A percentile compares a stretch with the other conserved stretches of the same genome.
phyloP scores from a whole-genome alignment of 2,888 invertebrate genomes.

The Lomographa bimaculata region DNA sequence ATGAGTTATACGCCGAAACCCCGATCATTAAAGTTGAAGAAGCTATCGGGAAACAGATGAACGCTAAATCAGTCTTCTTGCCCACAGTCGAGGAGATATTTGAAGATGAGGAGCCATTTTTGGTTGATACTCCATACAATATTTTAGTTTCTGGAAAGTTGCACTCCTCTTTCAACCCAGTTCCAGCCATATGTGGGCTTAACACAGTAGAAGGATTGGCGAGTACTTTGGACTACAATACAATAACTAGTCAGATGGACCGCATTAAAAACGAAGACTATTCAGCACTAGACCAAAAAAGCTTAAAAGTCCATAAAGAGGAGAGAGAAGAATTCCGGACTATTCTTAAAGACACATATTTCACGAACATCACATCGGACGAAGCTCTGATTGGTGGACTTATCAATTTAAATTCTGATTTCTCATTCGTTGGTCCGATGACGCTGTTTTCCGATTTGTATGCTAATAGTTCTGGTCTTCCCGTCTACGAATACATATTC shows the following conservation, averaged over 20 bases:
- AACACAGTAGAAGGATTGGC: slow-evolving; percentile 82
- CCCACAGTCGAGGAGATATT: slow-evolving; percentile 65
- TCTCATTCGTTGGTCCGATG: slow-evolving; percentile 69
- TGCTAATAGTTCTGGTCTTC: slow-evolving; percentile 50
- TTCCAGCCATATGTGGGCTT: slow-evolving; percentile 79
- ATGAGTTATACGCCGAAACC: slow-evolving; percentile 56
- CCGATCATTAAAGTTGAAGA: slow-evolving; percentile 59
- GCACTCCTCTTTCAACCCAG: slow-evolving; percentile 54
- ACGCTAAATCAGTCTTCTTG: slow-evolving; percentile 64
- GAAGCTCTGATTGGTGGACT: slow-evolving; percentile 65
- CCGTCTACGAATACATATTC: slow-evolving; percentile 64
- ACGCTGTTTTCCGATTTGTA: slow-evolving; percentile 63
- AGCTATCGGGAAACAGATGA: slow-evolving; percentile 71
- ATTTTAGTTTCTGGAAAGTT: slow-evolving; percentile 50
- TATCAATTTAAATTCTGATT: slow-evolving; percentile 71
- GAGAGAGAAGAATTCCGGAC: slow-evolving; percentile 56
- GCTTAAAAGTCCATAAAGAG: slow-evolving; percentile 46
- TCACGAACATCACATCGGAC: slow-evolving; percentile 58
- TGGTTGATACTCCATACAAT: slow-evolving; percentile 71
- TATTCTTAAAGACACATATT: slow-evolving; percentile 63
- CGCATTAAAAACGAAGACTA: slow-evolving; percentile 65
- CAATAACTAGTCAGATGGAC: slow-evolving; percentile 66
- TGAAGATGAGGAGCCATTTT: slow-evolving; percentile 65
- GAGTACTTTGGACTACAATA: slow-evolving; percentile 65
- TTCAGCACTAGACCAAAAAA: slow-evolving; percentile 60